A percentile compares a stretch with the other conserved stretches of the same genome.
Evolutionary conservation across 23 tunicate genomes (phyloP).

Genomic region (Phallusia fumigata): DNA sequence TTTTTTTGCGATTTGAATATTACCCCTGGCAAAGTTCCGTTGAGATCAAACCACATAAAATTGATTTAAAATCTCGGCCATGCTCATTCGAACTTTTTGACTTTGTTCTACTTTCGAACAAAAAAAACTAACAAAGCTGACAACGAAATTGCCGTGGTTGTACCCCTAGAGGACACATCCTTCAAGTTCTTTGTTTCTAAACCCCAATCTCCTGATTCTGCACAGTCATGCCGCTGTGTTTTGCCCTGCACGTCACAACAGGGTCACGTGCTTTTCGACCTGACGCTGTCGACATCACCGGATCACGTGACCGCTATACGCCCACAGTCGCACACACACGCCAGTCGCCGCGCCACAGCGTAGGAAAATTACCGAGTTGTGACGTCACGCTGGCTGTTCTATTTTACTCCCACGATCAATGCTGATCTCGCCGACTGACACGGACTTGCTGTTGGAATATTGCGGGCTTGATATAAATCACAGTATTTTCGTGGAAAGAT

Average conservation of each 20-base stretch:
- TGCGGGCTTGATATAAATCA: no score
- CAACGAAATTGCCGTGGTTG: no score
- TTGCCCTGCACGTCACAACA: background rate
- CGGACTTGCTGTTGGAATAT: background rate
- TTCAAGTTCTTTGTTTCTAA: background rate
- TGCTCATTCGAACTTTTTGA: no score
- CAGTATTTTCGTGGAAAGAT: no score
- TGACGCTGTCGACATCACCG: background rate
- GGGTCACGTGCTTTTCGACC: conserved; percentile 4
- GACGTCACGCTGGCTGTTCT: conserved; percentile 12
- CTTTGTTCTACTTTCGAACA: no score
- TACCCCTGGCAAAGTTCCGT: no score
- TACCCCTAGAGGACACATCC: no score
- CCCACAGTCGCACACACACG: conserved; percentile 3
- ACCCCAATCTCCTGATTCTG: background rate
- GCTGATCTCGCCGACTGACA: background rate
- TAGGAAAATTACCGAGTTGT: conserved; percentile 7
- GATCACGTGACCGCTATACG: conserved; percentile 2
- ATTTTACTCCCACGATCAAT: background rate
- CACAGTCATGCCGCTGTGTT: conserved; percentile 9
- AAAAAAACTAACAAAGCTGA: no score
- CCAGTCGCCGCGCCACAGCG: background rate
- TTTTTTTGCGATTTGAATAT: no score
- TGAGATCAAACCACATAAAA: no score
- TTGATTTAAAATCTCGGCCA: no score